Percentiles rank a stretch among this genome's conserved stretches.
Evolutionary conservation across 2,888 invertebrate genomes (phyloP).

Genomic region (Phymatocera aterrima): DNA sequence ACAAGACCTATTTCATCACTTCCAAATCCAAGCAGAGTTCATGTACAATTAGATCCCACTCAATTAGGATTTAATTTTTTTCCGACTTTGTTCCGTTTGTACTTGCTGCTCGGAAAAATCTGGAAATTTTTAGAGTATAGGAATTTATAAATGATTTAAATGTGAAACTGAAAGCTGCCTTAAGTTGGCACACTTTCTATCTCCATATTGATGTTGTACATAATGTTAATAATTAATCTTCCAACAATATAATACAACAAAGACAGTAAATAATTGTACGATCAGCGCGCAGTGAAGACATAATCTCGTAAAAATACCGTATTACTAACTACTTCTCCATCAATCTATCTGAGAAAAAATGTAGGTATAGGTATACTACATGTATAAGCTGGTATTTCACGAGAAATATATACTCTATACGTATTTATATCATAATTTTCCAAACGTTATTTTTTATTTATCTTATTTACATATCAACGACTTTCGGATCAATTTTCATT

Average conservation of each 20-base stretch:
- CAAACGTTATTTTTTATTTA: background rate
- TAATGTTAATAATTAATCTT: slow-evolving; percentile 14
- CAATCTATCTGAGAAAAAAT: slow-evolving; percentile 8
- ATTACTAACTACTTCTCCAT: slow-evolving; percentile 8
- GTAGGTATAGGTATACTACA: too few species aligned
- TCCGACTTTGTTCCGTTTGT: too few species aligned
- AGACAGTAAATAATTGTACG: slow-evolving; percentile 15
- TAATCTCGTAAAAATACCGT: background rate
- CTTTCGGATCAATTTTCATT: too few species aligned
- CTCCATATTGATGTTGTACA: background rate
- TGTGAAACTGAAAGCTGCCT: slow-evolving; percentile 3
- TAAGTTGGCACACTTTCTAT: slow-evolving; percentile 22
- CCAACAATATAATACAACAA: slow-evolving; percentile 23
- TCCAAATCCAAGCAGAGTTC: too few species aligned
- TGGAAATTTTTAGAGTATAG: too few species aligned
- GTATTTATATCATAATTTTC: background rate
- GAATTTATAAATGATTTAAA: too few species aligned
- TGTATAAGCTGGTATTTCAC: background rate
- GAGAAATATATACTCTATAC: slow-evolving; percentile 1
- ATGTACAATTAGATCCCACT: too few species aligned
- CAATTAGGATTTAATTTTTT: too few species aligned
- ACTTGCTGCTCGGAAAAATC: too few species aligned
- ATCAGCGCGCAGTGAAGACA: slow-evolving; percentile 6
- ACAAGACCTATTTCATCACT: too few species aligned
- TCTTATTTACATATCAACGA: too few species aligned